Percentiles rank a stretch among this genome's conserved stretches.
Evolutionary conservation across 2,113 vertebrate species (phyloP).

Genomic region (Phocoena sinus): DNA sequence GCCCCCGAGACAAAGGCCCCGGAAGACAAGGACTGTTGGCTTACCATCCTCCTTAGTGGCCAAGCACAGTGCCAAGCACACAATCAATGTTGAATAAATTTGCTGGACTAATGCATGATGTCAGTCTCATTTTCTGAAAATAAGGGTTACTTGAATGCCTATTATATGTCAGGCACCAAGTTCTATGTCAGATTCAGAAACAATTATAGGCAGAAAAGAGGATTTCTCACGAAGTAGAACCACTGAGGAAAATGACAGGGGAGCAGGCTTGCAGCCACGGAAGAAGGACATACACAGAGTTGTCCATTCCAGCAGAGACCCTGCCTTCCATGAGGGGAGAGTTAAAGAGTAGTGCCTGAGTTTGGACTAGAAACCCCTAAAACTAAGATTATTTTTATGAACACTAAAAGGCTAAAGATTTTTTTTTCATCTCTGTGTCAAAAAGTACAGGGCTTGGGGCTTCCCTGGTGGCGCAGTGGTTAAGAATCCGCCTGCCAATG

Average conservation of each 20-base stretch:
- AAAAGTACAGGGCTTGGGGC: background rate
- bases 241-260: background rate
- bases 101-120: background rate
- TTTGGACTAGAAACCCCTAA: background rate
- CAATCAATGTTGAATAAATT: background rate
- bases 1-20: background rate
- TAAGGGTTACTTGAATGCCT: background rate
- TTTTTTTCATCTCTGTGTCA: background rate
- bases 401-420: background rate
- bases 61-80: background rate
- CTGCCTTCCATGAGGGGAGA: background rate
- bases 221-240: background rate
- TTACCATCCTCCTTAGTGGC: background rate
- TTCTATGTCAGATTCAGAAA: background rate
- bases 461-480: no score
- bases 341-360: background rate
- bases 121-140: background rate
- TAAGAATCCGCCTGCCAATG: no score
- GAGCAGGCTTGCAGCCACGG: accelerated
- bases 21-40: background rate
- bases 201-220: background rate
- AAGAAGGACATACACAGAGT: accelerated
- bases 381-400: background rate
- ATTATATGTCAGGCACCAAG: background rate
- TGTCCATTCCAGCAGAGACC: background rate